Conservation (phyloP, 2,888 invertebrate genomes). For the Rotaria magnacalcarata region DNA sequence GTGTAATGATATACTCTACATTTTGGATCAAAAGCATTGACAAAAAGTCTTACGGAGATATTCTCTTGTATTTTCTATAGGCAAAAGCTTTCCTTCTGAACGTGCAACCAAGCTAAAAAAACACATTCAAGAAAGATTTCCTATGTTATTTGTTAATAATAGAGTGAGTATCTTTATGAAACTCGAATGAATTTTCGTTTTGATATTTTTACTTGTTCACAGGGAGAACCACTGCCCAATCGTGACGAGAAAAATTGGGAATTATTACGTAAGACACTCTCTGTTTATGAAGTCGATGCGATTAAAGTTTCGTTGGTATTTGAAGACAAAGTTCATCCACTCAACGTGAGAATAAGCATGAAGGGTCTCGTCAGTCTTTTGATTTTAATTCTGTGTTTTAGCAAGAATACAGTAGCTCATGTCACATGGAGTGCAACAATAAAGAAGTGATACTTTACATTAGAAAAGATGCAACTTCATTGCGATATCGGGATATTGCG, state of each 20-base stretch:
- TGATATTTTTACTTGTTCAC: background rate
- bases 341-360: background rate
- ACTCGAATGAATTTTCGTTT: background rate
- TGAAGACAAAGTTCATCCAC: background rate
- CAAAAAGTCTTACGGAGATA: no score
- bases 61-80: background rate
- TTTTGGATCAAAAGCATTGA: no score
- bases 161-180: background rate
- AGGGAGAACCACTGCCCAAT: background rate
- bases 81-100: background rate
- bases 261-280: background rate
- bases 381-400: background rate
- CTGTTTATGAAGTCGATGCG: background rate
- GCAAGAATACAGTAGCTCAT: background rate
- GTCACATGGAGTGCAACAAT: background rate
- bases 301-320: background rate
- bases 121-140: background rate
- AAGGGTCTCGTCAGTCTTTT: background rate
- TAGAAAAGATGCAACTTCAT: background rate
- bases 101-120: background rate
- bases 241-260: background rate
- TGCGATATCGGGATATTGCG: background rate
- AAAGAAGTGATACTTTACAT: background rate
- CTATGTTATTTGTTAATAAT: background rate
- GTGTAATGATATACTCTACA: no score